phyloP scores from a whole-genome alignment of 1,140 invertebrate species.

The Brevipalpus yothersi region DNA sequence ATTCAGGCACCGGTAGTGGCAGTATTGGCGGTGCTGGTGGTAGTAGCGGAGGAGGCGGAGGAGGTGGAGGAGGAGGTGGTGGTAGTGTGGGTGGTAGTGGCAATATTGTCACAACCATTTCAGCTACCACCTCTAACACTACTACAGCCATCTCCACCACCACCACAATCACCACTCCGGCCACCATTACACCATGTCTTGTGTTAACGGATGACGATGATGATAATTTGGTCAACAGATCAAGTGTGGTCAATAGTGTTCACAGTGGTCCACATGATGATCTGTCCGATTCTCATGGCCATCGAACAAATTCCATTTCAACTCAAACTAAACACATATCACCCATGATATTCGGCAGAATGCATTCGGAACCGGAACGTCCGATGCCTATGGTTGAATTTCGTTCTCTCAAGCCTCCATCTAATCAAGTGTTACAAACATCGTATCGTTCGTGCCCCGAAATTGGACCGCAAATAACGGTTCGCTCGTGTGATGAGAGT shows the following conservation, averaged over 20 bases:
- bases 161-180: not conserved
- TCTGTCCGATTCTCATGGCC: too few species aligned
- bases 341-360: conserved; percentile 11
- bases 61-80: not conserved
- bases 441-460: conserved; percentile 14
- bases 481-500: conserved; percentile 1
- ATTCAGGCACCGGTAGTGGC: too few species aligned
- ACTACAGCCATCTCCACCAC: not conserved
- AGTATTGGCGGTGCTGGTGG: not conserved
- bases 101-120: not conserved
- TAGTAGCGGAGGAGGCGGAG: not conserved
- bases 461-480: conserved; percentile 12
- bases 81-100: not conserved
- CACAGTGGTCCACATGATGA: too few species aligned
- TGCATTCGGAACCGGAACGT: conserved; percentile 15
- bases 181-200: not conserved
- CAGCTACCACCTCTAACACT: not conserved
- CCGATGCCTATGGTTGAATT: conserved; percentile 13
- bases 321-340: conserved; percentile 5
- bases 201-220: not conserved
- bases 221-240: not conserved
- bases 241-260: not conserved
- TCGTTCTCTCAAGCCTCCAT: conserved; percentile 9
- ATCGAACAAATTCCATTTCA: too few species aligned
- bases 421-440: conserved; percentile 3